These are phyloP conservation scores for Jordanella pulchra DNA, from an alignment of 2,797 vertebrate species.

Conservation along the genomic window DNA sequence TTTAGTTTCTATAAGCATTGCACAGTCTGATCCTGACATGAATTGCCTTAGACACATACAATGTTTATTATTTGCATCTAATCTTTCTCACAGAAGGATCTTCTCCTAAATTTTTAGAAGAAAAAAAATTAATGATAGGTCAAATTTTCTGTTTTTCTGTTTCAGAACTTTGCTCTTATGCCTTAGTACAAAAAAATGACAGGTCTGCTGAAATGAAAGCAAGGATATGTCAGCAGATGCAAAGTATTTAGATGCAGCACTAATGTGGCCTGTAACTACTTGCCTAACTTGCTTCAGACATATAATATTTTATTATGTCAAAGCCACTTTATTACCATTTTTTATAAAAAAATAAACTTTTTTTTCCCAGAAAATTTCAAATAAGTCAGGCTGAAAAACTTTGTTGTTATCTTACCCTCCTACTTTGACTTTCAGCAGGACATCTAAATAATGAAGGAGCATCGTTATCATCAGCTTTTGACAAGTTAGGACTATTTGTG, in stretches of 20 bases:
- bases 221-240: not conserved
- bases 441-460: not conserved
- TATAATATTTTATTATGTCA: not conserved
- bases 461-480: not conserved
- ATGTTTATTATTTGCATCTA: no score
- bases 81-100: no score
- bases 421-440: not conserved
- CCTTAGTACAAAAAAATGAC: not conserved
- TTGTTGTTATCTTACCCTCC: not conserved
- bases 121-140: no score
- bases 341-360: not conserved
- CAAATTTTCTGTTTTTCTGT: no score
- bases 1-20: no score
- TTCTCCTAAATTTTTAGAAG: no score
- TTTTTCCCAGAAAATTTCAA: not conserved
- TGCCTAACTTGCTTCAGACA: not conserved
- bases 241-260: not conserved
- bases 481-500: not conserved
- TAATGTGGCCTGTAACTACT: not conserved
- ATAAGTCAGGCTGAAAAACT: not conserved
- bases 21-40: not conserved
- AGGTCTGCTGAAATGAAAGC: not conserved
- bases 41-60: not conserved
- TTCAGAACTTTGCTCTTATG: not conserved
- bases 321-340: not conserved